Evolutionary conservation across 2,888 invertebrate genomes (phyloP), one percentile per base, ranked within the genome.

Genomic region (Synanthedon formicaeformis): DNA sequence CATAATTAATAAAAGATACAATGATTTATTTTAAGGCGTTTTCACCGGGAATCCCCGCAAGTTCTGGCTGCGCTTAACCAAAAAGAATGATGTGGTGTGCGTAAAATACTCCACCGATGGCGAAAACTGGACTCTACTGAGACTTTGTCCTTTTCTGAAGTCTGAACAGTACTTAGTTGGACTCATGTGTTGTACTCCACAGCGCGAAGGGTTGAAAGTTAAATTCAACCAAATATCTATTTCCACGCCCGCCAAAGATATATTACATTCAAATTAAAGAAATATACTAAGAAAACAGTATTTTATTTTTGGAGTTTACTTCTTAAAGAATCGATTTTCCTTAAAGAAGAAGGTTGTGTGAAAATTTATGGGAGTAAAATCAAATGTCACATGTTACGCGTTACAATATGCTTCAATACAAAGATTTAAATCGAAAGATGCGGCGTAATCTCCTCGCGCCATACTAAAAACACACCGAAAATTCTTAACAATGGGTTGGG

Each of bases 61-160:
- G 51, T 84, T 80, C 60, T 82, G 78, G 67, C 60, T 85, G 1
- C 75, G 82, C 2, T 54, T 84, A 8, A 75, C 71, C 5, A 75
- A 67, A 64, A 60, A 70, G 3, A 61, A 62, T 0, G 62, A 68
- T 4, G 76, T 75, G 0, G 63, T 79, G 0, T 77, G 78, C 53
- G 68, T 83, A 4, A 84, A 85, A 57, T 84, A 81, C 51, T 83
- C 84, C 12, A 61, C 57, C 1, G 80, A 85, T 51, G 71, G 72
- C 13, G 50, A 56, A 8, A 62, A 51, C 0, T 85, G 84, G 84
- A 62, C 49, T 2, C 57, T 83, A 3, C 57, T 85, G 8, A 60
- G 84, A 27, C 57, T 84, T 11, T 73, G 78, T 27, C 62, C 71
- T 0, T 78, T 83, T 54, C 65, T 68, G 1, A 10, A 53, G 6